Evolutionary conservation across 2,888 invertebrate genomes (phyloP).

Genomic region (Mactromeris polynyma): DNA sequence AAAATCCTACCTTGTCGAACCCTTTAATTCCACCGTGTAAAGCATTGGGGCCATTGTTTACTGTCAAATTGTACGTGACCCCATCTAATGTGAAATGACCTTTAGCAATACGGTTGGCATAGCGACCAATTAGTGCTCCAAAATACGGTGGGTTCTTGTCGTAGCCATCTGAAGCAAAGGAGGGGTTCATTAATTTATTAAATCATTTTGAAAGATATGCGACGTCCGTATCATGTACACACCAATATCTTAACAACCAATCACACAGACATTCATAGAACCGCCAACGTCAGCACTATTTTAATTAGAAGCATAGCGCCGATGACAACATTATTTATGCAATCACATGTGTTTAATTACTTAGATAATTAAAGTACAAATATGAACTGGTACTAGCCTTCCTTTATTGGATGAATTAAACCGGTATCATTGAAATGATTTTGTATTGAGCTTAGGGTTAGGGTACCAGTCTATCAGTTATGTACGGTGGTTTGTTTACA

Average conservation of each 20-base stretch:
- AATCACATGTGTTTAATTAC: too few relatives aligned
- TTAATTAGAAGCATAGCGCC: not conserved
- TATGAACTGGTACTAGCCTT: too few relatives aligned
- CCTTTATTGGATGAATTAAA: too few relatives aligned
- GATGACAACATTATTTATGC: not conserved
- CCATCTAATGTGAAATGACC: conserved; percentile 92
- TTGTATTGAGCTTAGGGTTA: too few relatives aligned
- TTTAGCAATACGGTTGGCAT: conserved; percentile 92
- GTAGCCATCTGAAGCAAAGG: conserved; percentile 75
- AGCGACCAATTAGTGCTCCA: conserved; percentile 95
- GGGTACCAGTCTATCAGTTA: too few relatives aligned
- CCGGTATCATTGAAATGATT: too few relatives aligned
- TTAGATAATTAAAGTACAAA: too few relatives aligned
- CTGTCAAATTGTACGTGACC: conserved; percentile 91
- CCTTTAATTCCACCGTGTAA: conserved; percentile 95
- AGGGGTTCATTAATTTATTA: not conserved
- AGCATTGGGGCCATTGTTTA: conserved; percentile 91
- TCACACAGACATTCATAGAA: not conserved
- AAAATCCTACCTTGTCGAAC: conserved; percentile 94
- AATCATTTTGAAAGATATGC: not conserved
- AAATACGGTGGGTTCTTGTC: conserved; percentile 90
- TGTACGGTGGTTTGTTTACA: too few relatives aligned
- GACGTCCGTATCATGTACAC: not conserved
- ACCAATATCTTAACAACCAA: not conserved
- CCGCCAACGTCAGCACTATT: not conserved